A percentile compares a stretch with the other conserved stretches of the same genome.
Conservation (phyloP, 2,888 invertebrate species). For the Drosophila kanekoi region DNA sequence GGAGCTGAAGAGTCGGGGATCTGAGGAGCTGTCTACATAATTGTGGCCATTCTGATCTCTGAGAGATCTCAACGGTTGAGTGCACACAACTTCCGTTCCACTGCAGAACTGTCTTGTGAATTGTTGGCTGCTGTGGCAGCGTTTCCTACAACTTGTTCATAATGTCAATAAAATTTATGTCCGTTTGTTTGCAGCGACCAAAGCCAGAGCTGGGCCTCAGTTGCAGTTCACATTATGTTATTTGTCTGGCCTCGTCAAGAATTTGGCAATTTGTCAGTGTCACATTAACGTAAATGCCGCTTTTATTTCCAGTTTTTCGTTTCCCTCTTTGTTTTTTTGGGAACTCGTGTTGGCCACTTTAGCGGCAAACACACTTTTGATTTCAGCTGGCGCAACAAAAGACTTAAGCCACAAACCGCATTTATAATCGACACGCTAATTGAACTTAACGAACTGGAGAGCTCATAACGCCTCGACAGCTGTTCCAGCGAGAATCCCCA, state of each 20-base stretch:
- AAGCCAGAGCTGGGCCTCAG: conserved; percentile 16
- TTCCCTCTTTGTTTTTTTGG: not conserved
- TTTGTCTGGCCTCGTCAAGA: conserved; percentile 63
- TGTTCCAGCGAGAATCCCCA: not conserved
- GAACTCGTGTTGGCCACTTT: conserved; percentile 23
- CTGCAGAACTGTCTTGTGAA: conserved; percentile 37
- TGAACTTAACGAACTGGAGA: conserved; percentile 63
- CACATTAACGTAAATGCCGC: conserved; percentile 56
- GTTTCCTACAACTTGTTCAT: conserved; percentile 73
- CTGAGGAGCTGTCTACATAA: conserved; percentile 24
- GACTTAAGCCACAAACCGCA: conserved; percentile 35
- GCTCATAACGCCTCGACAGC: conserved; percentile 13
- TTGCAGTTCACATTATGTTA: conserved; percentile 16
- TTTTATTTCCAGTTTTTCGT: conserved; percentile 5
- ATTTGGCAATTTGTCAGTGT: conserved; percentile 77
- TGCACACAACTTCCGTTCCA: conserved; percentile 80
- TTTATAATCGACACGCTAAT: conserved; percentile 30
- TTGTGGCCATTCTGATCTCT: conserved; percentile 67
- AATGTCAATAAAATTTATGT: conserved; percentile 81
- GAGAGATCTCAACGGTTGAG: conserved; percentile 69
- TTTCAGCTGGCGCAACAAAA: conserved; percentile 54
- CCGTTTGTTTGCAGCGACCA: conserved; percentile 48
- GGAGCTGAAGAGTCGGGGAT: conserved; percentile 4
- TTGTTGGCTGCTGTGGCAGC: conserved; percentile 19
- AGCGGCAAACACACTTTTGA: conserved; percentile 26